These are phyloP conservation scores for Macropodus opercularis DNA, from an alignment of 2,797 vertebrate genomes.

Conservation along the genomic window DNA sequence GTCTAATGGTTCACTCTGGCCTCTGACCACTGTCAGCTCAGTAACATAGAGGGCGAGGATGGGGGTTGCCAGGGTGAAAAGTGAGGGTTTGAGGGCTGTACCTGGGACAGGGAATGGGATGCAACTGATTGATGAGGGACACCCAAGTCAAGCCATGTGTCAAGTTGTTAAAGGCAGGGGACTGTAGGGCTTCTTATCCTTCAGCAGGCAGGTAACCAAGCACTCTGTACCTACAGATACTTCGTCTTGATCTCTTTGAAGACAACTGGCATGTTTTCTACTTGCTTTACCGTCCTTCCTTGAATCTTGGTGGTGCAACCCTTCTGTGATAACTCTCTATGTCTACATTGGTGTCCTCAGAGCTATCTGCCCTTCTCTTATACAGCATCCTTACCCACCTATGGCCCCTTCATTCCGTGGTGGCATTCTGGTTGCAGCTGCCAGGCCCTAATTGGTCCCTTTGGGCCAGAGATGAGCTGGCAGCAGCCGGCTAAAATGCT, in stretches of 20 bases:
- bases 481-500: conserved; percentile 58
- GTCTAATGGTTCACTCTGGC: conserved; percentile 45
- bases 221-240: conserved; percentile 2
- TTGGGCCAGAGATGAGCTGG: conserved; percentile 68
- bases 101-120: conserved; percentile 27
- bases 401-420: conserved; percentile 41
- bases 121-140: conserved; percentile 23
- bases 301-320: background rate
- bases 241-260: background rate
- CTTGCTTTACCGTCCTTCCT: background rate
- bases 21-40: conserved; percentile 28
- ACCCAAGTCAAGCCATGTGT: conserved; percentile 29
- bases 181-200: conserved; percentile 32
- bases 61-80: conserved; percentile 41
- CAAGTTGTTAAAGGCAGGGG: conserved; percentile 62
- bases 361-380: conserved; percentile 49
- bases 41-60: conserved; percentile 38
- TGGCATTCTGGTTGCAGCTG: conserved; percentile 75
- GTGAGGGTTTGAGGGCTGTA: conserved; percentile 47
- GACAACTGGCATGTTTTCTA: background rate
- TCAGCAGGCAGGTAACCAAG: conserved; percentile 46
- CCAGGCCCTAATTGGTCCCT: conserved; percentile 81
- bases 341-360: conserved; percentile 32
- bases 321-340: background rate
- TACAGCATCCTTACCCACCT: conserved; percentile 45